Base-by-base conservation (phyloP, 2,888 invertebrate genomes). In the Omphaloscelis lunosa region DNA sequence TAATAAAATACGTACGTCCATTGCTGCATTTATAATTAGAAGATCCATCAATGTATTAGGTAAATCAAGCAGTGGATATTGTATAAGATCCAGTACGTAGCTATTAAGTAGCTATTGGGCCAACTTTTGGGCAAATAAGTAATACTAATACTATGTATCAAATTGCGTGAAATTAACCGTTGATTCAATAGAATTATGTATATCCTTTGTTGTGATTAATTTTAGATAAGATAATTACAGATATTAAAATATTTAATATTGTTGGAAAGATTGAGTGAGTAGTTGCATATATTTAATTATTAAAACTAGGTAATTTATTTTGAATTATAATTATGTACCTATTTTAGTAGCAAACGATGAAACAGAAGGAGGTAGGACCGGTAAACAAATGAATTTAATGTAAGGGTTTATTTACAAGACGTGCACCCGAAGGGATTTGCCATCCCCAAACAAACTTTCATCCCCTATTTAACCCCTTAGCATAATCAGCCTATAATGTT, bases 1-100 rank as follows among this genome's bases (percentile, higher is more conserved):
- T 74, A 72, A 83, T 83, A 79, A 86, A 83, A 78, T 74, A 83
- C 71, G 58, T 74, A 83, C 71, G 58, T 83, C 61, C 86, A 62
- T 72, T 48, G 48, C 65, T 83, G 84, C 56, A 75, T 84, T 86
- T 59, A 69, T 86, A 75, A 83, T 79, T 58, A 61, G 41, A 58
- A 67, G 48, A 59, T 69, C 29, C 53, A 56, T 79, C 39, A 69
- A 59, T 53, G 56, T 70, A 41, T 72, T 73, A 48, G 17, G 11
- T 62, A 20, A 72, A 63, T 62, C 34, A 51, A 34, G 68, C 45
- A 39, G 62, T 86, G 79, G 45, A 72, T 67, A 63, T 58, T 53
- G 29, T 23, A 34, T 17, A 61, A 45, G 6, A 56, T 48, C 45
- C 45, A 17, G 29, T 27, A 5, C 34, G 3, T 34, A 45, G 3